Percentiles rank a stretch among this genome's conserved stretches.
These are phyloP conservation scores for Chromobotia macracanthus DNA, from an alignment of 2,797 vertebrate species.

Conservation along the genomic window DNA sequence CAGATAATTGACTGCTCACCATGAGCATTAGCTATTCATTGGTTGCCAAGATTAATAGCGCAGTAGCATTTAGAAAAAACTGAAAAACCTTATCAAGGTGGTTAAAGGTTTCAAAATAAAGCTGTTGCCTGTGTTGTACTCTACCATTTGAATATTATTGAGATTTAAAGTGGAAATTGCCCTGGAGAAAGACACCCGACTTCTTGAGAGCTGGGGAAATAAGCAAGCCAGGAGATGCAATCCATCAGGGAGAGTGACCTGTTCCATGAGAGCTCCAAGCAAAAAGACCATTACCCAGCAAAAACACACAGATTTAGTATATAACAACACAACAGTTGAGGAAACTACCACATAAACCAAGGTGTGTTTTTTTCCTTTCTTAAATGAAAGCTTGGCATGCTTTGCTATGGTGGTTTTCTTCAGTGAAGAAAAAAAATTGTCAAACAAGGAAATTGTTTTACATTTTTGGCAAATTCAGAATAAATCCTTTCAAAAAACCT, in stretches of 20 bases:
- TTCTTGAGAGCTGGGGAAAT: slow-evolving; percentile 26
- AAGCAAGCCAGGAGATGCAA: slow-evolving; percentile 43
- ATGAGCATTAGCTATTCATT: slow-evolving; percentile 49
- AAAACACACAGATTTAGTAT: slow-evolving; percentile 44
- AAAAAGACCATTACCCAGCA: slow-evolving; percentile 34
- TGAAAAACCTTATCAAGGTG: slow-evolving; percentile 40
- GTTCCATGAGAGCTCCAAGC: slow-evolving; percentile 22
- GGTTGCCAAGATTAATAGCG: slow-evolving; percentile 37
- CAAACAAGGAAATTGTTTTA: slow-evolving; percentile 29
- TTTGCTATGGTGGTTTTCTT: slow-evolving; percentile 4
- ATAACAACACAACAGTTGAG: slow-evolving; percentile 6
- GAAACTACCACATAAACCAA: background rate
- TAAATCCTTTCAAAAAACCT: slow-evolving; percentile 25
- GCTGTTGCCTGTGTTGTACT: slow-evolving; percentile 21
- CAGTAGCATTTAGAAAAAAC: slow-evolving; percentile 17
- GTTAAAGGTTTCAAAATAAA: slow-evolving; percentile 21
- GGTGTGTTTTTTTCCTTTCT: background rate
- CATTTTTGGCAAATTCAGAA: slow-evolving; percentile 33
- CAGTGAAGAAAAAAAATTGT: background rate
- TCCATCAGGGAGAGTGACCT: slow-evolving; percentile 37
- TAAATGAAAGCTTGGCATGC: background rate
- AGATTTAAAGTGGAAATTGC: slow-evolving; percentile 48
- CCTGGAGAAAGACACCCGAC: slow-evolving; percentile 27
- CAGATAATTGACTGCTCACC: slow-evolving; percentile 44
- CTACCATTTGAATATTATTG: slow-evolving; percentile 43